Percentiles rank a stretch among this genome's conserved stretches.
These are phyloP conservation scores for Lissocephala sabroskyi DNA, from an alignment of 2,888 invertebrate genomes.

Conservation along the genomic window DNA sequence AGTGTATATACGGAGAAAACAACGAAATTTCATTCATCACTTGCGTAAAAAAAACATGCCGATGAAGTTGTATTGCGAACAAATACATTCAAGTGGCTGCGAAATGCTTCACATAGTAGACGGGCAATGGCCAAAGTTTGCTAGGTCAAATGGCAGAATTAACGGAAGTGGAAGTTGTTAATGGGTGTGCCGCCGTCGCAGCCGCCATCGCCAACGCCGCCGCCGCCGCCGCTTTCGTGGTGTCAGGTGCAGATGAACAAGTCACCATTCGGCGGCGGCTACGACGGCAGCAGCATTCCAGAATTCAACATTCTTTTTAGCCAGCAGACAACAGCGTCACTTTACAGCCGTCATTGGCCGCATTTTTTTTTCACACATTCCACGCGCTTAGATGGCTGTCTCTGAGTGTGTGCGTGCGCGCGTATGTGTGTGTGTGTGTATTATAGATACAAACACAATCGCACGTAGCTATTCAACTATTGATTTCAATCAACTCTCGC, in stretches of 20 bases:
- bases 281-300: conserved; percentile 41
- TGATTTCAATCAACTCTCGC: conserved; percentile 52
- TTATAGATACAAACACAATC: conserved; percentile 30
- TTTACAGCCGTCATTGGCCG: conserved; percentile 54
- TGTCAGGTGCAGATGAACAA: conserved; percentile 38
- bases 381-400: no score
- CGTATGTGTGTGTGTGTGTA: conserved; percentile 18
- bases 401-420: no score
- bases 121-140: no score
- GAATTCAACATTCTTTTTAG: conserved; percentile 40
- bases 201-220: conserved; percentile 5
- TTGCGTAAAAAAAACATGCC: conserved; percentile 49
- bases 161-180: conserved; percentile 15
- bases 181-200: conserved; percentile 12
- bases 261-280: no score
- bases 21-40: conserved; percentile 66
- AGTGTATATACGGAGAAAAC: conserved; percentile 39
- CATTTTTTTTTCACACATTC: conserved; percentile 61
- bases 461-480: conserved; percentile 44
- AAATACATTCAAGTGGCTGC: neutral
- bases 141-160: conserved; percentile 3
- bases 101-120: neutral
- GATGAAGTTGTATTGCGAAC: neutral
- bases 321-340: neutral
- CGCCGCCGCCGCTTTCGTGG: conserved; percentile 8